Evolutionary conservation across 2,797 vertebrate species (phyloP).

Genomic region (Perodicticus potto): DNA sequence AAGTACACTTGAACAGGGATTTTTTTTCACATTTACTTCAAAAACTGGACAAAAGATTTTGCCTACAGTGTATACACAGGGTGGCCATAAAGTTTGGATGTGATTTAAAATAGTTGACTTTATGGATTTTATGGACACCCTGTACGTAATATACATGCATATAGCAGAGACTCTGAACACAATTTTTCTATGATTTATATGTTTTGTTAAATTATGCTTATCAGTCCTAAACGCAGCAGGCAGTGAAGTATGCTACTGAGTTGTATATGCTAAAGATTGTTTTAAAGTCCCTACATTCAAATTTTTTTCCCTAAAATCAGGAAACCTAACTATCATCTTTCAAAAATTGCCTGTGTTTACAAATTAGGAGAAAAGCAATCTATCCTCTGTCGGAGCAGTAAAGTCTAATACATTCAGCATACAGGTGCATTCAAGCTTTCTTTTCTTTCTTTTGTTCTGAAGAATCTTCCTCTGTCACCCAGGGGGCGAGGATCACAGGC

Average conservation of each 20-base stretch:
- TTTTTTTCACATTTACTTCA: not conserved
- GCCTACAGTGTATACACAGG: not conserved
- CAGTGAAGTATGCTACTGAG: not conserved
- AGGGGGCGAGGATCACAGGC: too few species aligned
- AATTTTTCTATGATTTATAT: not conserved
- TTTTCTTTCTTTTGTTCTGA: too few species aligned
- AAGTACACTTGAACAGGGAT: not conserved
- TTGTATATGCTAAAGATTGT: not conserved
- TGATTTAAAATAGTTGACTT: too few species aligned
- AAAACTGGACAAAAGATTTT: conserved; percentile 15
- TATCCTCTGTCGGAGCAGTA: not conserved
- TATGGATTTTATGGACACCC: too few species aligned
- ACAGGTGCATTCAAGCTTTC: not conserved
- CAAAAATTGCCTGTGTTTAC: not conserved
- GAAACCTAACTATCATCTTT: not conserved
- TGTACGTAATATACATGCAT: too few species aligned
- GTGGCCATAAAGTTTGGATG: too few species aligned
- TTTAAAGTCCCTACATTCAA: not conserved
- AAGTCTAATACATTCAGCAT: not conserved
- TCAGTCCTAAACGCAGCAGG: not conserved
- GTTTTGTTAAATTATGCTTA: not conserved
- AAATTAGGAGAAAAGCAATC: not conserved
- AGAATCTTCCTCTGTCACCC: too few species aligned
- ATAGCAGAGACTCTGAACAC: not conserved
- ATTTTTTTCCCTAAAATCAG: not conserved